phyloP scores from a whole-genome alignment of 1,140 invertebrate genomes.

The Drosophila kepulauana region DNA sequence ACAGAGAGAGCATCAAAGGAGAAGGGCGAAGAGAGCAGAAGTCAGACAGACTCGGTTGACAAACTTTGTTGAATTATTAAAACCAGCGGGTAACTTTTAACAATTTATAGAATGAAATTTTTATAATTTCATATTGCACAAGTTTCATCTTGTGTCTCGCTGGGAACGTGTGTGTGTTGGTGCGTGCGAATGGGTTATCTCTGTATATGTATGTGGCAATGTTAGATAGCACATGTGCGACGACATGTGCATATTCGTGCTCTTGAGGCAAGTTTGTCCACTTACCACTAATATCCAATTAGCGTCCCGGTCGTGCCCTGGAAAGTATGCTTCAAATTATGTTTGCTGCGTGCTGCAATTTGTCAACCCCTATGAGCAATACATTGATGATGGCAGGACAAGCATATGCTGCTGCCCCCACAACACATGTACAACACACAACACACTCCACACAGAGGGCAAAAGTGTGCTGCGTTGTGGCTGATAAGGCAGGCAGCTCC shows the following conservation, averaged over 20 bases:
- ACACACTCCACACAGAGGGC: conserved; percentile 36
- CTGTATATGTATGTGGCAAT: conserved; percentile 22
- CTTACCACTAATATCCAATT: conserved; percentile 77
- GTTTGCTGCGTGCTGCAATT: conserved; percentile 62
- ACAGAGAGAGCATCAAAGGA: conserved; percentile 21
- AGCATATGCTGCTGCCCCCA: conserved; percentile 55
- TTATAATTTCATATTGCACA: conserved; percentile 47
- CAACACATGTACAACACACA: conserved; percentile 32
- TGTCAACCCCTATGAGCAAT: conserved; percentile 63
- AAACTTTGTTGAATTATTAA: conserved; percentile 75
- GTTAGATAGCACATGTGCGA: conserved; percentile 65
- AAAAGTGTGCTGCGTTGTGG: conserved; percentile 39
- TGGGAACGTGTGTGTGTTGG: conserved; percentile 4
- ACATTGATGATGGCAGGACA: conserved; percentile 31
- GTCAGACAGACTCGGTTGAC: conserved; percentile 4
- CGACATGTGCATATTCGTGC: conserved; percentile 10
- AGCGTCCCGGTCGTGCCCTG: conserved; percentile 61
- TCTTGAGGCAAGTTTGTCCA: conserved; percentile 46
- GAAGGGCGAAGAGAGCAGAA: not conserved
- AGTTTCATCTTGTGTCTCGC: conserved; percentile 29
- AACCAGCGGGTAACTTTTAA: conserved; percentile 48
- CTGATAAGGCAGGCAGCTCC: conserved; percentile 75
- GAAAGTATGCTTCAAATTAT: conserved; percentile 71
- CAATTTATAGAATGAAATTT: conserved; percentile 23
- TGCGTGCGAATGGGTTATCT: conserved; percentile 2